A percentile compares a stretch with the other conserved stretches of the same genome.
These are phyloP conservation scores for Thunnus thynnus DNA, from an alignment of 2,113 vertebrate species.

Conservation along the genomic window DNA sequence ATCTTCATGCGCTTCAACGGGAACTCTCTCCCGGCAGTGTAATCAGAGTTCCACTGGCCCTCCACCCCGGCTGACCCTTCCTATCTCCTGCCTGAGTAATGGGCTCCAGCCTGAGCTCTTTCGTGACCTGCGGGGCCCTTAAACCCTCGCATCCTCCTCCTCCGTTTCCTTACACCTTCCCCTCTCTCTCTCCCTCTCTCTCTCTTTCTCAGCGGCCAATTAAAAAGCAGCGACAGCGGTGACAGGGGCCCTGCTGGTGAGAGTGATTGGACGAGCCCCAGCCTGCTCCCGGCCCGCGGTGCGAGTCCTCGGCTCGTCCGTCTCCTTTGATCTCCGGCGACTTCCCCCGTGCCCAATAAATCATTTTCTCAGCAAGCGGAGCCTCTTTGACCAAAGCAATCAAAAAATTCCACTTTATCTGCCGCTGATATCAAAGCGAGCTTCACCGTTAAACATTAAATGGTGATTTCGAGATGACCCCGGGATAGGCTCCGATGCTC, in stretches of 20 bases:
- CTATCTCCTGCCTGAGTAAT: conserved; percentile 71
- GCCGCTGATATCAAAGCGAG: conserved; percentile 64
- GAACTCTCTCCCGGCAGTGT: conserved; percentile 28
- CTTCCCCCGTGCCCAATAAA: conserved; percentile 77
- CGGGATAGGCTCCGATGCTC: conserved; percentile 2
- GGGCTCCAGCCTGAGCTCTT: conserved; percentile 69
- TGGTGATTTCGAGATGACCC: conserved; percentile 74
- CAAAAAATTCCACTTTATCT: conserved; percentile 71
- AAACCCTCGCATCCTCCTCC: conserved; percentile 1
- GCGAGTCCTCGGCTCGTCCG: conserved; percentile 36
- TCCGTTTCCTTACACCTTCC: conserved; percentile 6
- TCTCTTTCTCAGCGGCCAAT: conserved; percentile 74
- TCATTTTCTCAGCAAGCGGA: conserved; percentile 70
- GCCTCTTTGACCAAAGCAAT: conserved; percentile 73
- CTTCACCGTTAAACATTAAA: conserved; percentile 67
- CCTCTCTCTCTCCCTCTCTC: conserved; percentile 10
- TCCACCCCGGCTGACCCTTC: conserved; percentile 54
- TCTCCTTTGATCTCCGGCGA: conserved; percentile 74
- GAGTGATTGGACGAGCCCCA: conserved; percentile 77
- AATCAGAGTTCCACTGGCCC: conserved; percentile 53
- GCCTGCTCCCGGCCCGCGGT: conserved; percentile 49
- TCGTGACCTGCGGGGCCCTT: conserved; percentile 49
- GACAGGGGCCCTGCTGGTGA: conserved; percentile 63
- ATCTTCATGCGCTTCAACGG: conserved; percentile 36
- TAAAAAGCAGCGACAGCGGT: conserved; percentile 71